Evolutionary conservation across 2,888 invertebrate species (phyloP).

Genomic region (Tridacna gigas): DNA sequence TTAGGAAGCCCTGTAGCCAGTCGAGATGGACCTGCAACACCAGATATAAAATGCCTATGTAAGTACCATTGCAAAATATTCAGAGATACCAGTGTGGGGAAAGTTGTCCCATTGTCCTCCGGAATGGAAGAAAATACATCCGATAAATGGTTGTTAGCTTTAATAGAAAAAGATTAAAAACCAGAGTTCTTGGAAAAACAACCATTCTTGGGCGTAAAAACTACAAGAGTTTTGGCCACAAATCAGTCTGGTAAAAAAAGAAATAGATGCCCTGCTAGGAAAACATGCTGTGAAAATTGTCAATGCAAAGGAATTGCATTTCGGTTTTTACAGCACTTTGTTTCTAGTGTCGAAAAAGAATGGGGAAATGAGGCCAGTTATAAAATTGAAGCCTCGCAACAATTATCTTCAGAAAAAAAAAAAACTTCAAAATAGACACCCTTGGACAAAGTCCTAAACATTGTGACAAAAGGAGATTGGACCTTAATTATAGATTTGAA

Average conservation of each 20-base stretch:
- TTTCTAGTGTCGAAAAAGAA: constrained; percentile 45
- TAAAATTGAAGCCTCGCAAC: constrained; percentile 51
- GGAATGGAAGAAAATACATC: constrained; percentile 39
- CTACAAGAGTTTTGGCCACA: constrained; percentile 23
- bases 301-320: no score
- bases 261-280: constrained; percentile 34
- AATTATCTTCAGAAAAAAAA: constrained; percentile 45
- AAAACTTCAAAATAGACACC: constrained; percentile 50
- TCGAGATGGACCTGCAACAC: no score
- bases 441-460: constrained; percentile 46
- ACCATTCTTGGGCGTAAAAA: constrained; percentile 26
- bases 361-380: constrained; percentile 40
- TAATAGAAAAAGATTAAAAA: constrained; percentile 39
- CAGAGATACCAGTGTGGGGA: no score
- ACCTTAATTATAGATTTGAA: constrained; percentile 44
- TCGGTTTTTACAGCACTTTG: constrained; percentile 59
- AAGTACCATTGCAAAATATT: no score
- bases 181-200: constrained; percentile 30
- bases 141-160: constrained; percentile 40
- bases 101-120: constrained; percentile 23
- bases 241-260: constrained; percentile 29
- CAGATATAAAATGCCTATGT: no score
- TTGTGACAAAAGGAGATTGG: constrained; percentile 46
- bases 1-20: no score
- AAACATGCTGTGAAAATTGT: constrained; percentile 50